Evolutionary conservation across 2,888 invertebrate species (phyloP).

Genomic region (Xylocampa areola): DNA sequence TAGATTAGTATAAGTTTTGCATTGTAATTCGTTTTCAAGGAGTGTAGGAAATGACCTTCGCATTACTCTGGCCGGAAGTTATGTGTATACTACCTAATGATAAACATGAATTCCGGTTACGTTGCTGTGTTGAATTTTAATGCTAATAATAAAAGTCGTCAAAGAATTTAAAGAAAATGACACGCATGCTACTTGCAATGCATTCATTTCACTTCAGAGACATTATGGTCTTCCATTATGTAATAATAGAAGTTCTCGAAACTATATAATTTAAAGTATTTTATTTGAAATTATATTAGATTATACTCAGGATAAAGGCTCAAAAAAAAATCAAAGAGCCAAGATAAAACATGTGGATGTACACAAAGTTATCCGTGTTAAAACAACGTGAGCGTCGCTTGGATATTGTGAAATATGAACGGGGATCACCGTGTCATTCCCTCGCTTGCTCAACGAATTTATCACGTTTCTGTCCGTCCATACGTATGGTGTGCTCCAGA

Average conservation of each 20-base stretch:
- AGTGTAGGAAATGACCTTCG: constrained; percentile 45
- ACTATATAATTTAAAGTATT: background rate
- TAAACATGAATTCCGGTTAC: constrained; percentile 29
- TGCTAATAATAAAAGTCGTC: constrained; percentile 24
- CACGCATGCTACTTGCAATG: background rate
- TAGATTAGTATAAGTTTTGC: constrained; percentile 54
- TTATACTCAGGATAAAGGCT: constrained; percentile 21
- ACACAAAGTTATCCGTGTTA: constrained; percentile 69
- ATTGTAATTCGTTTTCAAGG: constrained; percentile 47
- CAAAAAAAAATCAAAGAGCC: constrained; percentile 47
- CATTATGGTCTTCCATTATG: background rate
- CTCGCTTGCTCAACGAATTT: constrained; percentile 75
- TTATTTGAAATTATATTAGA: background rate
- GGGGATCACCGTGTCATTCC: constrained; percentile 78
- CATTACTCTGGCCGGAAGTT: constrained; percentile 30
- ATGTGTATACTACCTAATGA: constrained; percentile 34
- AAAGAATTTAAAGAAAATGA: background rate
- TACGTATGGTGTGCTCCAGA: constrained; percentile 65
- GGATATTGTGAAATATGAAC: constrained; percentile 83
- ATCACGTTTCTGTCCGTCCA: constrained; percentile 73
- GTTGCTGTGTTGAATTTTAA: constrained; percentile 25
- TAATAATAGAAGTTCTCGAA: background rate
- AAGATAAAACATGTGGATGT: constrained; percentile 62
- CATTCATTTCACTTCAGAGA: background rate
- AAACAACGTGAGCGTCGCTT: constrained; percentile 69